Base-by-base conservation (phyloP, 2,888 invertebrate species). In the Schizotus pectinicornis region DNA sequence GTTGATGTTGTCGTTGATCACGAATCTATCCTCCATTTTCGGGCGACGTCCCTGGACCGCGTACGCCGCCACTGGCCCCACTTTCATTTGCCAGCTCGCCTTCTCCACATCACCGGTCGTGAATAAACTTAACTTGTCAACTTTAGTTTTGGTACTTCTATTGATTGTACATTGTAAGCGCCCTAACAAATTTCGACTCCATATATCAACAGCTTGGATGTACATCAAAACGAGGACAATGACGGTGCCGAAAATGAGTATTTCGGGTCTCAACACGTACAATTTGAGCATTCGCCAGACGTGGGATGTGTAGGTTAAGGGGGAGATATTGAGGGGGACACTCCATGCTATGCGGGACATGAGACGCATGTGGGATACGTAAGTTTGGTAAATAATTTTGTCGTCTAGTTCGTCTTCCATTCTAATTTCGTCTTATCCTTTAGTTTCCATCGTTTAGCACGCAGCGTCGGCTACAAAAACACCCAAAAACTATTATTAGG, bases 371-470 rank as follows among this genome's bases (percentile, higher is more conserved):
- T 93, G 91, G 67, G 92, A 91, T 67, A 91, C 81, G 80, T 92
- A 92, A 32, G 93, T 91, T 85, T 94, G 93, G 80, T 92, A 91
- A 73, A 94, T 83, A 73, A 94, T 88, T 84, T 88, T 88, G 74
- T 94, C 93, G 82, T 94, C 94, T 75, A 94, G 83, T 83, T 93
- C 93, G 89, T 94, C 94, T 86, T 94, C 94, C 94, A 94, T 94
- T 76, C 35, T 54, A 55, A 14, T 39, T 47, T 38, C 46, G 50
- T 32, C 46, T 37, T 46, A 53, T 30, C 47, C 47, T 46, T 56
- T 30, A 22, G 33, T 51, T 52, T 52, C 50, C 42, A 47, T 30
- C 35, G 13, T 33, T 43, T 49, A 7, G 39, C 31, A 35, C n/a
- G 33, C 42, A 13, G 11, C n/a, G 32, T 55, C 43, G 46, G 52